phyloP scores from a whole-genome alignment of 2,113 vertebrate species.

The Melanocharis versteri region DNA sequence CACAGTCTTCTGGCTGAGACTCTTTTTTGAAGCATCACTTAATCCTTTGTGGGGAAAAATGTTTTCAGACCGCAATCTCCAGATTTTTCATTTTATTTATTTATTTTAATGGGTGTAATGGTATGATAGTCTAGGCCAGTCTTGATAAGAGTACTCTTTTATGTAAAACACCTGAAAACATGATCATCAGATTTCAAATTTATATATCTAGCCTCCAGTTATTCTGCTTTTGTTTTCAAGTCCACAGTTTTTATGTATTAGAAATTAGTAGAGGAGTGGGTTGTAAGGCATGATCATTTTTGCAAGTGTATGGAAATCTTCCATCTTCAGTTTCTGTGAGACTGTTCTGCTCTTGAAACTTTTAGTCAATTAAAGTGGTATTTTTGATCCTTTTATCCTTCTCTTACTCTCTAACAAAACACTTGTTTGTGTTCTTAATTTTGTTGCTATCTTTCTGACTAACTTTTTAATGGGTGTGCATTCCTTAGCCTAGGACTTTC shows the following conservation, averaged over 20 bases:
- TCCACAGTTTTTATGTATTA: not conserved
- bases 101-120: not conserved
- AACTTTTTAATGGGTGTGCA: not conserved
- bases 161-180: not conserved
- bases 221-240: not conserved
- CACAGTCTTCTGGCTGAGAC: not conserved
- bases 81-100: not conserved
- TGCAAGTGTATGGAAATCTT: not conserved
- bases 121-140: not conserved
- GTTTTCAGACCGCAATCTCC: accelerated
- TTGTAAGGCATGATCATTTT: not conserved
- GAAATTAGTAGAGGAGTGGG: not conserved
- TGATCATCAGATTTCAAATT: not conserved
- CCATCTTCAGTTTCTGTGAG: not conserved
- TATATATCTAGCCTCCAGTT: not conserved
- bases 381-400: not conserved
- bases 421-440: not conserved
- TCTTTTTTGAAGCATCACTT: not conserved
- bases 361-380: not conserved
- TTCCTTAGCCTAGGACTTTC: not conserved
- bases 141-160: not conserved
- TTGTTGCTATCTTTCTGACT: not conserved
- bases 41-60: not conserved
- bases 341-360: not conserved
- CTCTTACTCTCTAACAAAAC: not conserved